Evolutionary conservation across 2,113 vertebrate species (phyloP), one percentile per base, ranked within the genome.

Genomic region (Eretmochelys imbricata): DNA sequence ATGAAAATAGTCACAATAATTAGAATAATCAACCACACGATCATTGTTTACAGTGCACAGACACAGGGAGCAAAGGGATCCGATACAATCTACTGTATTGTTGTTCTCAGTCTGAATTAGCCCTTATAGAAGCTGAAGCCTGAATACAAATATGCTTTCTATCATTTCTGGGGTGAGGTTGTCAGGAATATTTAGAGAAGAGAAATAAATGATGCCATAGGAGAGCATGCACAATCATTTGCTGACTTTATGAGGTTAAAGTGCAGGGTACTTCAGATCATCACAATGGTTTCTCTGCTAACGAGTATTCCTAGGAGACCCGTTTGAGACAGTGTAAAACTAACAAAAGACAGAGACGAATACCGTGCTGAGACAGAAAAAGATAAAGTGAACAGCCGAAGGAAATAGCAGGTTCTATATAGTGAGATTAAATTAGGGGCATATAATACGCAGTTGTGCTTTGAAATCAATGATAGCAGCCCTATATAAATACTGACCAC

Each of bases 241-340:
- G 31, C 83, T 93, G 81, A 54, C 82, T 95, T 96, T 94, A 83
- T 94, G 86, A 93, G 69, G 62, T 69, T 89, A 55, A 93, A 93
- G 82, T 90, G 38, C 89, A 96, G 53, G 13, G 65, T 93, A 69
- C 82, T 93, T 94, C 76, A 59, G 35, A 82, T 95, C 93, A 95
- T 91, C 75, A 80, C 88, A 93, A 87, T 89, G 76, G 38, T 93
- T 78, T 69, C 35, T 80, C 35, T 83, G 55, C 46, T 53, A 51
- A 82, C 20, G 46, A 89, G 35, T 92, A 53, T 93, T 97, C 50
- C 53, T 25, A 48, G 54, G 65, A 91, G n/a, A 87, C 3, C 80
- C 82, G 8, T 88, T 94, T 91, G 69, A 92, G 85, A 82, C 13
- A 53, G 27, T 13, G 85, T n/a, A 42, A 89, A 91, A 82, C 14